A percentile compares a stretch with the other conserved stretches of the same genome.
These are phyloP conservation scores for Nemoura dubitans DNA, from an alignment of 2,888 invertebrate species.

Conservation along the genomic window DNA sequence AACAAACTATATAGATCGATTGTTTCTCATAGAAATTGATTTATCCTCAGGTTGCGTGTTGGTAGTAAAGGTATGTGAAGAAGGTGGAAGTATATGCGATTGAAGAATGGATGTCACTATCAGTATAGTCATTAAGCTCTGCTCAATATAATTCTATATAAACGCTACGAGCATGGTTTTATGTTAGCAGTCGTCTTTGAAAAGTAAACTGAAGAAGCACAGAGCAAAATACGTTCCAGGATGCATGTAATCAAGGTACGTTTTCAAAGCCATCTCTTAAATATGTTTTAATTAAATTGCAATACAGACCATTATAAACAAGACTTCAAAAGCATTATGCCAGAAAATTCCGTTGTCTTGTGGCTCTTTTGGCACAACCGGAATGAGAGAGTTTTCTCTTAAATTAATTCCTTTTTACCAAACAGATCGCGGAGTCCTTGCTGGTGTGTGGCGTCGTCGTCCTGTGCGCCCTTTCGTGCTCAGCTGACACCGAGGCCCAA, in stretches of 20 bases:
- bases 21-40: neutral
- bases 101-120: neutral
- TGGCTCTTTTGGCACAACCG: too few relatives aligned
- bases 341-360: too few relatives aligned
- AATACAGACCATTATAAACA: too few relatives aligned
- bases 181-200: neutral
- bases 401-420: neutral
- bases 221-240: neutral
- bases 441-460: neutral
- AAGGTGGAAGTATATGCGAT: neutral
- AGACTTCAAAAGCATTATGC: too few relatives aligned
- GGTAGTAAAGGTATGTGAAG: too few relatives aligned
- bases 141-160: neutral
- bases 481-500: neutral
- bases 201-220: neutral
- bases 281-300: too few relatives aligned
- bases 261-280: too few relatives aligned
- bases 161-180: neutral
- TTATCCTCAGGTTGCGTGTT: neutral
- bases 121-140: neutral
- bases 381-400: neutral
- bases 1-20: too few relatives aligned
- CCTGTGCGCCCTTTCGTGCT: neutral
- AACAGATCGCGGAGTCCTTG: neutral
- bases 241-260: neutral